These are phyloP conservation scores for Conistra vaccinii DNA, from an alignment of 2,888 invertebrate species.

Conservation along the genomic window DNA sequence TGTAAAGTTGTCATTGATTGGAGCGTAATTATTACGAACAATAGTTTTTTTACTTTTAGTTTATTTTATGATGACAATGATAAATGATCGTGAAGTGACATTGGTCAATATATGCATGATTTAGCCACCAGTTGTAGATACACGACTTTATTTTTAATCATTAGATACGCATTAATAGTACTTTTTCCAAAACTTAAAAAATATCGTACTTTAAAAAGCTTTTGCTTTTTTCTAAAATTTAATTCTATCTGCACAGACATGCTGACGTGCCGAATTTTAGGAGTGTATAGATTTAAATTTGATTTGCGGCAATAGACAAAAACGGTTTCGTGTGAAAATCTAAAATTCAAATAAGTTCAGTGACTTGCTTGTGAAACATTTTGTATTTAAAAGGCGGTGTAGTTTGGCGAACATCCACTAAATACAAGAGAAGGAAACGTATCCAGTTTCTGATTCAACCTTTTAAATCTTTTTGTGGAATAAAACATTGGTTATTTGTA, in stretches of 20 bases:
- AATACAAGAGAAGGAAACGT: slow-evolving; percentile 23
- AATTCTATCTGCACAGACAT: slow-evolving; percentile 16
- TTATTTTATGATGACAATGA: no score
- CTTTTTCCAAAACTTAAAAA: no score
- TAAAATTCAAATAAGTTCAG: slow-evolving; percentile 62
- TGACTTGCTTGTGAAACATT: slow-evolving; percentile 36
- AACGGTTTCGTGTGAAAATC: slow-evolving; percentile 36
- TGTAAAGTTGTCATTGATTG: neutral
- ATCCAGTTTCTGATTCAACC: slow-evolving; percentile 33
- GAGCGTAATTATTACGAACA: neutral
- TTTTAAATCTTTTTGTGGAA: slow-evolving; percentile 43
- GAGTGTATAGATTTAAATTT: slow-evolving; percentile 50
- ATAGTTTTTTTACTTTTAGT: neutral
- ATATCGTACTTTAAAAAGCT: neutral
- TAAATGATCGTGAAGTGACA: neutral
- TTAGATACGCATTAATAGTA: no score
- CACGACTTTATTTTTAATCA: no score
- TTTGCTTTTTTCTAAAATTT: neutral
- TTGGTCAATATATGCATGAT: neutral
- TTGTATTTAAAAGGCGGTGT: slow-evolving; percentile 11
- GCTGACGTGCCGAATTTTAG: slow-evolving; percentile 13
- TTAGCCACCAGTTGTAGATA: no score
- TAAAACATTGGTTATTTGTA: slow-evolving; percentile 8
- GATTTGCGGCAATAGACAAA: slow-evolving; percentile 53
- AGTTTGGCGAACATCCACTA: slow-evolving; percentile 39